Conservation (phyloP, 2,888 invertebrate species). For the Ophraella communa region DNA sequence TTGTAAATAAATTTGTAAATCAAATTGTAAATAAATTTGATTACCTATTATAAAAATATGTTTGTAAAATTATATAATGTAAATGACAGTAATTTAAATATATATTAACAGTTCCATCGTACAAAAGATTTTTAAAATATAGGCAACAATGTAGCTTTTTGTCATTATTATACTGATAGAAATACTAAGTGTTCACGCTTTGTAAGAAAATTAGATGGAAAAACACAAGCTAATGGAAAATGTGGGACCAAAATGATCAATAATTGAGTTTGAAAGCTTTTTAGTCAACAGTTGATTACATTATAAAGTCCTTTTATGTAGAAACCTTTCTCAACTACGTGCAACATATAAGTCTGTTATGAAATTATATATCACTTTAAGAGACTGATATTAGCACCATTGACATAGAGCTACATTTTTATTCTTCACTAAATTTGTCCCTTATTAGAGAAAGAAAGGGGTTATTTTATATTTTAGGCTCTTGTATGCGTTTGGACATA, state of each 20-base stretch:
- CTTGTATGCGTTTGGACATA: no score
- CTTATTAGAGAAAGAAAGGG: not conserved
- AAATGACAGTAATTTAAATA: no score
- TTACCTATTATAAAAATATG: no score
- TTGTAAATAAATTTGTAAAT: no score
- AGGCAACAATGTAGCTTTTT: not conserved
- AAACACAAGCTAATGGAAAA: conserved; percentile 31
- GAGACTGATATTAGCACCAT: conserved; percentile 54
- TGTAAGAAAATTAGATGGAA: conserved; percentile 17
- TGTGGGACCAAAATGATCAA: conserved; percentile 36
- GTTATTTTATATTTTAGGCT: not conserved
- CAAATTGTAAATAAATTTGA: no score
- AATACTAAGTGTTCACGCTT: conserved; percentile 7
- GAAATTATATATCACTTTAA: conserved; percentile 54
- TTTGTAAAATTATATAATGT: no score
- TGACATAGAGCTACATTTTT: conserved; percentile 38
- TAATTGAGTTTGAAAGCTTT: conserved; percentile 53
- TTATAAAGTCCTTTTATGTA: conserved; percentile 54
- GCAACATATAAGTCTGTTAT: conserved; percentile 55
- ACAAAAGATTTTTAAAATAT: not conserved
- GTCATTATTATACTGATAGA: not conserved
- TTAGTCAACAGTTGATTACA: conserved; percentile 51
- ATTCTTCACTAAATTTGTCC: not conserved
- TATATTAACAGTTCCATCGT: no score
- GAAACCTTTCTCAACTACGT: conserved; percentile 53